Conservation (phyloP, 2,888 invertebrate genomes). For the Diplazon laetatorius region DNA sequence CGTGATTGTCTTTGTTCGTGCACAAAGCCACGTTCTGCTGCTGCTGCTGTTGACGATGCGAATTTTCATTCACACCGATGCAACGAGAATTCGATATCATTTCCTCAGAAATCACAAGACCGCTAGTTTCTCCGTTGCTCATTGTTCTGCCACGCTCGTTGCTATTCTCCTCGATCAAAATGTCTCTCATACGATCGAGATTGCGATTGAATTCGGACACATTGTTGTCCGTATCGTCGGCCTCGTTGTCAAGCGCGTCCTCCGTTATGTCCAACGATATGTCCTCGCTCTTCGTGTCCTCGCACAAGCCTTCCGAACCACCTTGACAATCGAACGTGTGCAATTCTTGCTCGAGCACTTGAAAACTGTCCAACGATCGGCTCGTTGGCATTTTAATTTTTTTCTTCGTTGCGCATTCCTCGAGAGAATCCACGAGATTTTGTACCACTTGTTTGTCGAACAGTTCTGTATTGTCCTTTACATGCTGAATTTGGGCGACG, state of each 20-base stretch:
- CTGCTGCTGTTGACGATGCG: background rate
- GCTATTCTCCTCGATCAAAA: slow-evolving; percentile 37
- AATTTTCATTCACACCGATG: slow-evolving; percentile 17
- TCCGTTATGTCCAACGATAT: slow-evolving; percentile 71
- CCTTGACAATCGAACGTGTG: slow-evolving; percentile 82
- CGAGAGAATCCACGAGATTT: slow-evolving; percentile 78
- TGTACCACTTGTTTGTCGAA: slow-evolving; percentile 79
- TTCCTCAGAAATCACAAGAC: slow-evolving; percentile 8
- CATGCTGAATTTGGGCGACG: slow-evolving; percentile 51
- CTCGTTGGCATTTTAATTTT: slow-evolving; percentile 79
- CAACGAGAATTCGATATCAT: slow-evolving; percentile 24
- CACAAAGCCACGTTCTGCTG: slow-evolving; percentile 19
- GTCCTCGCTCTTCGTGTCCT: slow-evolving; percentile 74
- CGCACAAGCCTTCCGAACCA: slow-evolving; percentile 81
- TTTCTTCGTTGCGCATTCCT: slow-evolving; percentile 75
- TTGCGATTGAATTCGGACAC: slow-evolving; percentile 48
- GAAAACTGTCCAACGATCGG: slow-evolving; percentile 79
- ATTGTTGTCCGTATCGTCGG: slow-evolving; percentile 52
- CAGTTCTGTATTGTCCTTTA: slow-evolving; percentile 74
- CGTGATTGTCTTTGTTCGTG: slow-evolving; percentile 44
- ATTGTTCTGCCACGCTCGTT: slow-evolving; percentile 33
- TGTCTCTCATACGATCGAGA: slow-evolving; percentile 51
- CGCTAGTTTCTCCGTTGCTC: slow-evolving; percentile 33
- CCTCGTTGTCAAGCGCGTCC: slow-evolving; percentile 68
- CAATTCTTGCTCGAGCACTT: slow-evolving; percentile 78